Conservation (phyloP, 2,888 invertebrate species). For the Dione juno region DNA sequence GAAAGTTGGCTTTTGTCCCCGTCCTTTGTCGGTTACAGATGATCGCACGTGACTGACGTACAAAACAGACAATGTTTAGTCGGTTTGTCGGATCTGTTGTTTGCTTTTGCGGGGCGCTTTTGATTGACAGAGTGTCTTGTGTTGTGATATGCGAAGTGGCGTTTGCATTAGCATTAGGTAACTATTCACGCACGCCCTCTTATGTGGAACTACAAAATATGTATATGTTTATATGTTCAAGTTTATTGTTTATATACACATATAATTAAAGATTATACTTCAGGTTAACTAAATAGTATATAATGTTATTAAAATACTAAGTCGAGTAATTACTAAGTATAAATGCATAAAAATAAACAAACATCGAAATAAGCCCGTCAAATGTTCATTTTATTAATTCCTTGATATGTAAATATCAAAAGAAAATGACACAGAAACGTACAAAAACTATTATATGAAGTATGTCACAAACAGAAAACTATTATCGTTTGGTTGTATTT, state of each 20-base stretch:
- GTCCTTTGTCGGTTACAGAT: slow-evolving; percentile 72
- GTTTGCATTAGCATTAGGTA: slow-evolving; percentile 31
- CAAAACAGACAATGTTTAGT: slow-evolving; percentile 64
- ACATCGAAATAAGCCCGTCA: no score
- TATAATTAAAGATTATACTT: not conserved
- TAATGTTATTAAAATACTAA: no score
- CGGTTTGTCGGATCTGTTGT: slow-evolving; percentile 56
- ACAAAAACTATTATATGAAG: not conserved
- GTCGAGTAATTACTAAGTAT: no score
- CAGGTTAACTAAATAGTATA: no score
- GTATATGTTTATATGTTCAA: not conserved
- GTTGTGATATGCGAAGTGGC: slow-evolving; percentile 47
- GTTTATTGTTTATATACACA: not conserved
- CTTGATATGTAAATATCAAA: no score
- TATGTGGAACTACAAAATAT: not conserved
- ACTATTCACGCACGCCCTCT: slow-evolving; percentile 1
- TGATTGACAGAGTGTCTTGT: slow-evolving; percentile 73
- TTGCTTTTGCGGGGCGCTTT: slow-evolving; percentile 51
- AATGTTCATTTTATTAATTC: no score
- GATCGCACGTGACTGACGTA: slow-evolving; percentile 72
- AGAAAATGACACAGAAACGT: no score
- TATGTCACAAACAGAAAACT: slow-evolving; percentile 37
- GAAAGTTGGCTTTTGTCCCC: slow-evolving; percentile 56
- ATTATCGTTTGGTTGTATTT: slow-evolving; percentile 21
- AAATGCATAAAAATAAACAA: no score